phyloP scores from a whole-genome alignment of 2,888 invertebrate genomes.

The Campoplex nolae region DNA sequence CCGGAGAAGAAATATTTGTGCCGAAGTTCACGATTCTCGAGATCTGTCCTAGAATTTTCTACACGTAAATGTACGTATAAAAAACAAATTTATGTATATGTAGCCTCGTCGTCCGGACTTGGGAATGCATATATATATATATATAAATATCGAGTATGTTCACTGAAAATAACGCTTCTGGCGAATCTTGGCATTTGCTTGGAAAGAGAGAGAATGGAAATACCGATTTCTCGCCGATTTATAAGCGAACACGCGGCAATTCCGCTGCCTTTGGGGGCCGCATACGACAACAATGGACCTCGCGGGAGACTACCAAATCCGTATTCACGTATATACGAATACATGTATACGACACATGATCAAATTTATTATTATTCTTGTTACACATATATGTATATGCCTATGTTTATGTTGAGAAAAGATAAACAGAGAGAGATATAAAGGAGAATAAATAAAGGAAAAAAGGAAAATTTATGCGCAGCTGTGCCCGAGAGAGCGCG shows the following conservation, averaged over 20 bases:
- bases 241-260: conserved; percentile 33
- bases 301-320: conserved; percentile 48
- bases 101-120: neutral
- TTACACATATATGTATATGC: neutral
- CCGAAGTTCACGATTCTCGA: conserved; percentile 8
- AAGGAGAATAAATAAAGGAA: conserved; percentile 20
- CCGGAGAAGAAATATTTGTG: neutral
- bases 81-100: conserved; percentile 2
- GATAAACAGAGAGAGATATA: neutral
- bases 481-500: conserved; percentile 28
- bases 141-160: conserved; percentile 17
- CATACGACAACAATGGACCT: conserved; percentile 52
- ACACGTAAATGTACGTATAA: neutral
- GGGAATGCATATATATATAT: neutral
- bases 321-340: neutral
- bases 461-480: conserved; percentile 62
- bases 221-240: conserved; percentile 62
- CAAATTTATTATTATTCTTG: conserved; percentile 31
- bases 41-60: conserved; percentile 3
- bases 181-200: conserved; percentile 53
- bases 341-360: neutral
- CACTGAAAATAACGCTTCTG: conserved; percentile 39
- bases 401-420: neutral
- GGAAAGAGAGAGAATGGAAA: conserved; percentile 62
- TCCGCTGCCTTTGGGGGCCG: neutral